Evolutionary conservation across 1,140 invertebrate genomes (phyloP).

Genomic region (Euwallacea fornicatus): DNA sequence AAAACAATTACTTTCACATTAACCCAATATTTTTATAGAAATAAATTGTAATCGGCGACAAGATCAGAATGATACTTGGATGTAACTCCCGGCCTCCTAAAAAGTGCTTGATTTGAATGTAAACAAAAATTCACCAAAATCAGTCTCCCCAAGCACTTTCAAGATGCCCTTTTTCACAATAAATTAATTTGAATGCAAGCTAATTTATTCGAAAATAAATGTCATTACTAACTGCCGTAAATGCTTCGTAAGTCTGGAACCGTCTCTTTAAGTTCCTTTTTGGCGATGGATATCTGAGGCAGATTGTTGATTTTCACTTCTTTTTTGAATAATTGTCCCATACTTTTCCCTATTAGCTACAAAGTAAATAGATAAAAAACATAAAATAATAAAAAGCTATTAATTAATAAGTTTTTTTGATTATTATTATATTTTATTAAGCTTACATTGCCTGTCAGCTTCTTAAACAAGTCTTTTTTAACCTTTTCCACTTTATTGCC

Average conservation of each 20-base stretch:
- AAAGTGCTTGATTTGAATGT: background rate
- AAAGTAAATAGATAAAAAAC: slow-evolving; percentile 40
- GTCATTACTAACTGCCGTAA: slow-evolving; percentile 42
- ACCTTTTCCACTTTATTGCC: slow-evolving; percentile 82
- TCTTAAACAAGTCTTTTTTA: slow-evolving; percentile 88
- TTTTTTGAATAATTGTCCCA: slow-evolving; percentile 83
- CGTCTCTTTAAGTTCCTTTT: slow-evolving; percentile 59
- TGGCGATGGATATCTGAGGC: slow-evolving; percentile 64
- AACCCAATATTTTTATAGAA: too few species aligned
- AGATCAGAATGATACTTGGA: too few species aligned
- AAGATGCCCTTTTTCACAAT: background rate
- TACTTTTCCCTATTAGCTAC: slow-evolving; percentile 75
- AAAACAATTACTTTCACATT: too few species aligned
- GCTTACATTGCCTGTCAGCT: slow-evolving; percentile 76
- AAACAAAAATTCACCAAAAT: background rate
- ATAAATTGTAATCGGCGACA: too few species aligned
- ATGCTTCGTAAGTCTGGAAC: slow-evolving; percentile 46
- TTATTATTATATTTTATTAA: slow-evolving; percentile 1
- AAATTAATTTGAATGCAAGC: slow-evolving; percentile 2
- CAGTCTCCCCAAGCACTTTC: background rate
- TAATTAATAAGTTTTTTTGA: background rate
- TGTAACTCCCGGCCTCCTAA: background rate
- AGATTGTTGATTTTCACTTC: slow-evolving; percentile 83
- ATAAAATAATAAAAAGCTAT: background rate
- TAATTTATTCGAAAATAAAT: background rate